Evolutionary conservation across 2,888 invertebrate species (phyloP).

Genomic region (Polietes domitor): DNA sequence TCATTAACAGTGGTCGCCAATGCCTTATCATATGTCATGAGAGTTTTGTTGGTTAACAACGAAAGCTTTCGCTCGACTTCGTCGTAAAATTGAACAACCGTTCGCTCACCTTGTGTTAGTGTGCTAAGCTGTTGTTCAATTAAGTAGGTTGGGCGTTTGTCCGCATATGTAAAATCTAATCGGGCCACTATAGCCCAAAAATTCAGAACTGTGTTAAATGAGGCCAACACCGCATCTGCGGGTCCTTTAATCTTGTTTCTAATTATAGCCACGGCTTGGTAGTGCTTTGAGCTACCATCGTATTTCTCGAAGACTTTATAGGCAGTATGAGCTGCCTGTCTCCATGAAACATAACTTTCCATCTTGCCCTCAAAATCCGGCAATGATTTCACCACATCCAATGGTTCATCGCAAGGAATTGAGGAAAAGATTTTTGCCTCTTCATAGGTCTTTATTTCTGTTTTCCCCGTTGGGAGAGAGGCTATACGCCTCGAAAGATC

Average conservation of each 20-base stretch:
- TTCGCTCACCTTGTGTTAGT: constrained; percentile 49
- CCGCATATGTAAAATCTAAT: constrained; percentile 55
- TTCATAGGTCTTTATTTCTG: constrained; percentile 1
- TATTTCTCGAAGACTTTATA: constrained; percentile 25
- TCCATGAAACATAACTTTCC: constrained; percentile 27
- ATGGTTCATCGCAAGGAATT: constrained; percentile 18
- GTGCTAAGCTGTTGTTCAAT: constrained; percentile 63
- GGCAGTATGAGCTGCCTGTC: constrained; percentile 20
- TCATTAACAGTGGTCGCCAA: constrained; percentile 41
- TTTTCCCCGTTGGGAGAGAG: neutral
- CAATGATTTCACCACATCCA: constrained; percentile 36
- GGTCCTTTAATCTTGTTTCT: constrained; percentile 52
- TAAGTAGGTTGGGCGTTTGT: constrained; percentile 52
- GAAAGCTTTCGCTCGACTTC: constrained; percentile 58
- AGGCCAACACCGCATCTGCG: no score
- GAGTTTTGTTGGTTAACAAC: constrained; percentile 39
- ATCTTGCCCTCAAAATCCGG: constrained; percentile 7
- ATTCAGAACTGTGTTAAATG: constrained; percentile 61
- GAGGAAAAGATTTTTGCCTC: neutral
- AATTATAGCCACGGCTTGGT: constrained; percentile 49
- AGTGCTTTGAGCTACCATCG: constrained; percentile 45
- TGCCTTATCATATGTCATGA: constrained; percentile 29
- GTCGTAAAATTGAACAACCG: constrained; percentile 54
- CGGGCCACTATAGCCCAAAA: constrained; percentile 58
- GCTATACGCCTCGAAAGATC: neutral